phyloP scores from a whole-genome alignment of 2,888 invertebrate genomes.

The Megalurothrips usitatus region DNA sequence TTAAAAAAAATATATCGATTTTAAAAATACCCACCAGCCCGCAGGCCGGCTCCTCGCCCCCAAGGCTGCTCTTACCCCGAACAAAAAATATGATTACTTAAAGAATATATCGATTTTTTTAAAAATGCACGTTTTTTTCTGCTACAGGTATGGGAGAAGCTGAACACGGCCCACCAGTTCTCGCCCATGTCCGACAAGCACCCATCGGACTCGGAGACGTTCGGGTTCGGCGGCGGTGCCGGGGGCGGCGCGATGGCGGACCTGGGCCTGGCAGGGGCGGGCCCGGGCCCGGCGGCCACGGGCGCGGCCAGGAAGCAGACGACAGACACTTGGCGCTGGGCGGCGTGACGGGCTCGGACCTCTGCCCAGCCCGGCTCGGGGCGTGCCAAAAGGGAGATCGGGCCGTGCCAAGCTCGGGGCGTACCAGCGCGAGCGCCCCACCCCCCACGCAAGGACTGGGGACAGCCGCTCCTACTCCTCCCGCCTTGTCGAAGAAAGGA shows the following conservation, averaged over 20 bases:
- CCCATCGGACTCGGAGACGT: background rate
- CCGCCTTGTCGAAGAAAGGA: background rate
- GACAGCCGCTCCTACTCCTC: background rate
- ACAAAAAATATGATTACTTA: background rate
- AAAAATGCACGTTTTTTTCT: background rate
- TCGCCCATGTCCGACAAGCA: constrained; percentile 19
- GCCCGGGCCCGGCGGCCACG: background rate
- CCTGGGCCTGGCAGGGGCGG: background rate
- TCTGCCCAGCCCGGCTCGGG: background rate
- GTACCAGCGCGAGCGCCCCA: background rate
- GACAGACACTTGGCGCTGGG: background rate
- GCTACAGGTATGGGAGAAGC: constrained; percentile 20
- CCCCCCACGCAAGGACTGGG: background rate
- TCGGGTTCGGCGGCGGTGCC: background rate
- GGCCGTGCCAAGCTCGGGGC: background rate
- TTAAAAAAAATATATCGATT: background rate
- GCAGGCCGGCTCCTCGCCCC: background rate
- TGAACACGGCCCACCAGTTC: background rate
- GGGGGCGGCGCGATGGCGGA: background rate
- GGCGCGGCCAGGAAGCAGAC: background rate
- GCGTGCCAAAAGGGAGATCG: too few relatives aligned
- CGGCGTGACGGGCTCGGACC: background rate
- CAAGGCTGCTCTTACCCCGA: background rate
- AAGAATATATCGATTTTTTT: background rate
- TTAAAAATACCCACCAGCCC: background rate